These are phyloP conservation scores for Doryteuthis pealeii DNA, from an alignment of 1,140 invertebrate species.

Conservation along the genomic window DNA sequence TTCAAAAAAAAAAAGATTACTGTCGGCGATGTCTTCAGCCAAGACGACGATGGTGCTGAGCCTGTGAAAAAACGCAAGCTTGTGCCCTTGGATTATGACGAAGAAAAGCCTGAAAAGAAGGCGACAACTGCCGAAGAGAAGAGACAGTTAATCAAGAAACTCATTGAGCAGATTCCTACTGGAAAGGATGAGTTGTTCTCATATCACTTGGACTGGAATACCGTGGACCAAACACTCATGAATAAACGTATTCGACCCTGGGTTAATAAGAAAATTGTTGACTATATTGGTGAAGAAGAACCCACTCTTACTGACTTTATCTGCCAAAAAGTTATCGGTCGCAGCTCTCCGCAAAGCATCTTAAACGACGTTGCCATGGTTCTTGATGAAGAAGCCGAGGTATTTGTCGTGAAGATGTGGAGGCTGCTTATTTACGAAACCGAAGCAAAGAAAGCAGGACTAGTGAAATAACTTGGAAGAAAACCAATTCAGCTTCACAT, in stretches of 20 bases:
- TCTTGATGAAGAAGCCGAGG: constrained; percentile 97
- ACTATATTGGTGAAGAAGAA: constrained; percentile 99
- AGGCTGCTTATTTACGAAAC: constrained; percentile 97
- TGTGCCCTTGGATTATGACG: constrained; percentile 71
- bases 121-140: constrained; percentile 77
- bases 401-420: constrained; percentile 99
- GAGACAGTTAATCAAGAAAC: constrained; percentile 89
- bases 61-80: constrained; percentile 76
- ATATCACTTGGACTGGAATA: constrained; percentile 88
- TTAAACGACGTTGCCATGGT: constrained; percentile 99
- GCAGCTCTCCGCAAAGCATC: constrained; percentile 88
- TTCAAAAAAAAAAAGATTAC: constrained; percentile 74
- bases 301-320: constrained; percentile 98
- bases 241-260: constrained; percentile 96
- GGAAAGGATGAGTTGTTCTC: constrained; percentile 94
- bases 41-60: constrained; percentile 72
- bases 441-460: constrained; percentile 85
- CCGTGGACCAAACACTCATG: constrained; percentile 85
- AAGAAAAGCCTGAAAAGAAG: constrained; percentile 57
- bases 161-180: constrained; percentile 98
- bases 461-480: constrained; percentile 49
- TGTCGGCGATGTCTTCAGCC: constrained; percentile 87
- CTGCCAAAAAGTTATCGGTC: constrained; percentile 93
- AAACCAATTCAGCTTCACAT: background rate
- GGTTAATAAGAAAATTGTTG: constrained; percentile 99